Evolutionary conservation across 2,113 vertebrate species (phyloP).

Genomic region (Lophura nycthemera): DNA sequence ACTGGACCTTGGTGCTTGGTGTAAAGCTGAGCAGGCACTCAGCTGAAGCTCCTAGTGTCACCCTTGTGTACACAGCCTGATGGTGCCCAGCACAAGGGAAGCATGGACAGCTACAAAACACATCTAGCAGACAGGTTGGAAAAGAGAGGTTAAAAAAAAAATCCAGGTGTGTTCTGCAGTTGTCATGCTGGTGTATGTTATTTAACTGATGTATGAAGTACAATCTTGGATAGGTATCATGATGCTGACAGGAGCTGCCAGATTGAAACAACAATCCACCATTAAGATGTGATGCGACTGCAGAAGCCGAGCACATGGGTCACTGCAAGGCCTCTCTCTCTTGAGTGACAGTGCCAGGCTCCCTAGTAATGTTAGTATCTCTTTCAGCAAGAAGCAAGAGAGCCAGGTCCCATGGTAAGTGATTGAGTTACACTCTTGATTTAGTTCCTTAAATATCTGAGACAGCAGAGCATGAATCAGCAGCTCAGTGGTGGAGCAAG

Average conservation of each 20-base stretch:
- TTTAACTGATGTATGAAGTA: not conserved
- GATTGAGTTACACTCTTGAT: not conserved
- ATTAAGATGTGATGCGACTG: not conserved
- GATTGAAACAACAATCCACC: not conserved
- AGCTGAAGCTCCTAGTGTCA: not conserved
- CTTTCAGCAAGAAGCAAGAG: not conserved
- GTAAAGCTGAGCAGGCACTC: not conserved
- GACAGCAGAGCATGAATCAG: not conserved
- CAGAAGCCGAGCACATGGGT: not conserved
- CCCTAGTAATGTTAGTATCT: not conserved
- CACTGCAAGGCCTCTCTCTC: not conserved
- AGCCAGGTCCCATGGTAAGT: not conserved
- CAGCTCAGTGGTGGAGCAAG: not conserved
- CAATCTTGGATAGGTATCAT: not conserved
- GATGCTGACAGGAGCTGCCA: not conserved
- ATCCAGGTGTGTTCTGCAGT: not conserved
- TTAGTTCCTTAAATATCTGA: not conserved
- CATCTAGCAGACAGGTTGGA: not conserved
- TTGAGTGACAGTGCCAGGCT: not conserved
- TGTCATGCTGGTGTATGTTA: not conserved
- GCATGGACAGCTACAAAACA: not conserved
- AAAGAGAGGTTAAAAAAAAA: not conserved
- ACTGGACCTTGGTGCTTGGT: not conserved
- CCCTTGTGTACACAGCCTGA: not conserved
- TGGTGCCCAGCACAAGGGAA: not conserved